Base-by-base conservation (phyloP, 2,797 vertebrate species). In the Molossus alvarezi region DNA sequence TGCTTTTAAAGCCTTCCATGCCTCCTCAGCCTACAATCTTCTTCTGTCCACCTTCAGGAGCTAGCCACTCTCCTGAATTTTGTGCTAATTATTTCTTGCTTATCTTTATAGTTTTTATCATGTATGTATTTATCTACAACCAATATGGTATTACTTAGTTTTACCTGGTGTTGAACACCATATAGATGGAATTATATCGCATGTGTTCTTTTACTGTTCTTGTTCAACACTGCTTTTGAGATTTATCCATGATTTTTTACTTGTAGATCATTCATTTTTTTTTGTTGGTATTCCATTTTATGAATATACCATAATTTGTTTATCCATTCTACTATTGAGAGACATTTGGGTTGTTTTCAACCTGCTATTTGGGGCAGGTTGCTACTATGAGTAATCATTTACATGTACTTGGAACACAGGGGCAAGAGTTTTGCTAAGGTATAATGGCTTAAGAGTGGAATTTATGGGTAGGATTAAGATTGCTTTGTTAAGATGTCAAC, bases 171-270 rank as follows among this genome's bases (percentile, higher is more conserved):
- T 92, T 88, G 77, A 95, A 80, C n/a, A 73, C 45, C 27, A 76
- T 21, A 55, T 51, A 64, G 87, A 29, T 58, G 62, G 17, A 85
- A 94, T 58, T 88, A 80, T 79, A 73, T 18, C 77, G n/a, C 7
- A 25, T 58, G 3, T 75, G 4, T 76, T 93, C 80, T 95, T 41
- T 88, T 41, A 84, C n/a, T 82, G 67, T 82, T 41, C 88, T 93
- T 88, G 33, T 55, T 95, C 64, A 88, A 23, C 11, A n/a, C 33
- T 73, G 27, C 73, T 94, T 96, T 90, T n/a, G 72, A 94, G 89
- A 75, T 92, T 82, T 80, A 73, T 33, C 69, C 33, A 81, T 84
- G 64, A 45, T 92, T 79, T 84, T 86, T 33, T 60, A 76, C 29
- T 41, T 80, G 3, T 55, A 67, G 9, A 64, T 48, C 25, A 89